Base-by-base conservation (phyloP, 1,140 invertebrate species). In the Zaprionus ornatus region DNA sequence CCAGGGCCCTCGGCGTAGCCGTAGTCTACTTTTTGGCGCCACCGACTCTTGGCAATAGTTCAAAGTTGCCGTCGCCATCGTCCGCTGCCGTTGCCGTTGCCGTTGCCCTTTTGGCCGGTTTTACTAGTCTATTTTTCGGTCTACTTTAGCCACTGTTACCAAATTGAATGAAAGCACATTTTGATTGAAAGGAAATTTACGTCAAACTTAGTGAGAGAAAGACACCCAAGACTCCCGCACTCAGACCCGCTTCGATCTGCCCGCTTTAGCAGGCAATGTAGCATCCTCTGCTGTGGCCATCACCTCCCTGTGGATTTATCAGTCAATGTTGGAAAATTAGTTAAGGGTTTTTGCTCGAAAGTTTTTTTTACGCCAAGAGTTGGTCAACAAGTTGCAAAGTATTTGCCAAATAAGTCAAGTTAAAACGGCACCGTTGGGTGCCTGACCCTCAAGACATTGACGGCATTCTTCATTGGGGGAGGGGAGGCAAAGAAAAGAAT, bases 111-210 rank as follows among this genome's bases (percentile, higher is more conserved):
- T 60, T 74, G 55, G 60, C 59, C 61, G 60, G 64, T 45, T 57
- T 74, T 55, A 32, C 40, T 54, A 60, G 62, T 68, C 65, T 57
- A 67, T 55, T 55, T 62, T 65, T 56, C 37, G 32, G 19, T 75
- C 71, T 76, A 77, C 82, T 85, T 86, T 81, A 32, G 32, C 55
- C 54, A 62, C 54, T 65, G 50, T 54, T 75, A 65, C 61, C 45
- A 90, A 88, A 88, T 88, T 88, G 84, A 88, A 90, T 88, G 78
- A 90, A 90, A 85, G 84, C 85, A 81, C 85, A 84, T 81, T 88
- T 88, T 88, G 84, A 88, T 88, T 88, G 81, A 88, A 87, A 81
- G 81, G 78, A 90, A 88, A 85, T 88, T 90, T 79, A 85, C 85
- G 84, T 83, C 72, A 71, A 84, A 88, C 69, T 80, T 75, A 4